Conservation (phyloP, 2,113 vertebrate genomes). For the Machaerirhynchus nigripectus region DNA sequence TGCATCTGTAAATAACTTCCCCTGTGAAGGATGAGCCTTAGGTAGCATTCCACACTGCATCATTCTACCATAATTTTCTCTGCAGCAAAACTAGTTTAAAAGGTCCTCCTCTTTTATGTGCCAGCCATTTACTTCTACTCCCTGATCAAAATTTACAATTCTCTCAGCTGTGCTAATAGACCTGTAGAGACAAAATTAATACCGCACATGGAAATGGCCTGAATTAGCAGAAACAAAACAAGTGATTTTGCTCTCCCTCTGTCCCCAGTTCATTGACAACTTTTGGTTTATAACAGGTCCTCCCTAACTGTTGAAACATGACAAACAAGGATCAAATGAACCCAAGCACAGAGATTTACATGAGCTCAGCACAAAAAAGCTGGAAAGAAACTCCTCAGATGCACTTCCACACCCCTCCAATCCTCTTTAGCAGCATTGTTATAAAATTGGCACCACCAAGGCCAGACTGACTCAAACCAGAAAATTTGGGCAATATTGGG, state of each 20-base stretch:
- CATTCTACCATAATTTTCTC: background rate
- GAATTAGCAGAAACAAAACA: background rate
- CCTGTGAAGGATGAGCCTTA: background rate
- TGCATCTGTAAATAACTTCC: background rate
- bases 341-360: background rate
- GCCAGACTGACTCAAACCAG: background rate
- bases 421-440: background rate
- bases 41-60: background rate
- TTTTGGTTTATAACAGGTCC: background rate
- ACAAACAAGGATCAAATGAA: background rate
- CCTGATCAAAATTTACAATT: background rate
- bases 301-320: background rate
- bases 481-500: background rate
- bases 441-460: background rate
- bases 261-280: background rate
- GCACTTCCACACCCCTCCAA: background rate
- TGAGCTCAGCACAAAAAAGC: fast-evolving
- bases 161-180: background rate
- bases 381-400: background rate
- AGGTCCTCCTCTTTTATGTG: background rate
- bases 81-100: background rate
- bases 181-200: background rate
- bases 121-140: background rate
- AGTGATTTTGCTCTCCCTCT: background rate
- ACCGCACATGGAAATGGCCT: background rate